These are phyloP conservation scores for Clusia tigrina DNA, from an alignment of 2,888 invertebrate species.

Conservation along the genomic window DNA sequence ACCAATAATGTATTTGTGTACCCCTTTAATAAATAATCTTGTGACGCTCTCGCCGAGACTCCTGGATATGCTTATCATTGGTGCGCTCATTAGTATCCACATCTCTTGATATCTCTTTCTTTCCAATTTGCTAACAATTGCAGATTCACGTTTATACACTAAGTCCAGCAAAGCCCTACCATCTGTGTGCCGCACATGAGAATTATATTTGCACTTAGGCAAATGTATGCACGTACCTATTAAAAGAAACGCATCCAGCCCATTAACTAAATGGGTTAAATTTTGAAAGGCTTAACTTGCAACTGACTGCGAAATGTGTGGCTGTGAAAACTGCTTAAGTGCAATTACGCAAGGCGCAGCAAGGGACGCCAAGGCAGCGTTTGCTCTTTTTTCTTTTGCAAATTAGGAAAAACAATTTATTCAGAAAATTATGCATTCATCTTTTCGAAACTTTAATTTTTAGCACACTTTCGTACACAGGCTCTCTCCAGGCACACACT, in stretches of 20 bases:
- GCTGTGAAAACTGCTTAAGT: background rate
- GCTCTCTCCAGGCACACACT: background rate
- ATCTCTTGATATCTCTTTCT: too few relatives aligned
- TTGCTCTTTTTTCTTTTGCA: too few relatives aligned
- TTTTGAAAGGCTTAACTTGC: background rate
- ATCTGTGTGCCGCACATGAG: too few relatives aligned
- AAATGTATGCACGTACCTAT: background rate
- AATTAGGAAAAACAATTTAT: background rate
- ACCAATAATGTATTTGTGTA: too few relatives aligned
- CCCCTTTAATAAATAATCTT: too few relatives aligned
- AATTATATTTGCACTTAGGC: too few relatives aligned
- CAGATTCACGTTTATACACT: too few relatives aligned
- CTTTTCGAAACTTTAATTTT: background rate
- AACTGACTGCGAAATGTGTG: background rate
- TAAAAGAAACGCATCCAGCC: constrained; percentile 47
- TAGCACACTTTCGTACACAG: background rate
- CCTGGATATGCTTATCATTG: too few relatives aligned
- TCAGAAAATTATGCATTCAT: background rate
- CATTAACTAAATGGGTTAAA: constrained; percentile 52
- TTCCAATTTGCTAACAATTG: too few relatives aligned
- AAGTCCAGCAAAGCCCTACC: too few relatives aligned
- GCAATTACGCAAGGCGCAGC: background rate
- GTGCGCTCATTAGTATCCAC: too few relatives aligned
- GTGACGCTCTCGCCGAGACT: too few relatives aligned
- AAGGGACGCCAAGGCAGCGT: background rate